Conservation (phyloP, 2,888 invertebrate species). For the Drosophila algonquin region DNA sequence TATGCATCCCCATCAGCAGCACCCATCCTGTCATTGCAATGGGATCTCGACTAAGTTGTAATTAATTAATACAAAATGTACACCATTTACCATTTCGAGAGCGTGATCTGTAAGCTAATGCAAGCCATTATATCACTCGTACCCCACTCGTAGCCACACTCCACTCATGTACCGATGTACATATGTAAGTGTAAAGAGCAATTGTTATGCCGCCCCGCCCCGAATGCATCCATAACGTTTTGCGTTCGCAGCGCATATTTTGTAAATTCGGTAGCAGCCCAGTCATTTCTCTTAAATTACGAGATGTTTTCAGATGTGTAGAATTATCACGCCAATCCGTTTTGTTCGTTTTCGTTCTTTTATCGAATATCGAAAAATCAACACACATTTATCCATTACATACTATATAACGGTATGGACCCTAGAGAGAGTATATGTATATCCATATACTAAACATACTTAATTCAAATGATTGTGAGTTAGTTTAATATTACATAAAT, state of each 20-base stretch:
- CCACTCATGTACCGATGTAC: constrained; percentile 30
- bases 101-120: constrained; percentile 65
- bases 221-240: constrained; percentile 33
- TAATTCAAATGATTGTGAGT: constrained; percentile 79
- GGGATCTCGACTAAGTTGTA: constrained; percentile 59
- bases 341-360: constrained; percentile 53
- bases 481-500: constrained; percentile 78
- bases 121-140: constrained; percentile 44
- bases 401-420: constrained; percentile 19
- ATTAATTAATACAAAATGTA: constrained; percentile 49
- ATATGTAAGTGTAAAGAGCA: constrained; percentile 53
- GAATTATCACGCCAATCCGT: constrained; percentile 41
- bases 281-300: constrained; percentile 61
- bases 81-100: constrained; percentile 48
- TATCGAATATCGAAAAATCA: constrained; percentile 49
- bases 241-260: constrained; percentile 38
- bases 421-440: constrained; percentile 35
- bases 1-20: constrained; percentile 37
- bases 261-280: constrained; percentile 64
- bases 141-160: constrained; percentile 13
- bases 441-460: constrained; percentile 61
- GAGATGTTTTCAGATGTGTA: constrained; percentile 46
- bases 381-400: constrained; percentile 41
- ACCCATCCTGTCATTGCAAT: constrained; percentile 50
- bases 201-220: constrained; percentile 47